Conservation (phyloP, 2,888 invertebrate species). For the Ypsolopha sequella region DNA sequence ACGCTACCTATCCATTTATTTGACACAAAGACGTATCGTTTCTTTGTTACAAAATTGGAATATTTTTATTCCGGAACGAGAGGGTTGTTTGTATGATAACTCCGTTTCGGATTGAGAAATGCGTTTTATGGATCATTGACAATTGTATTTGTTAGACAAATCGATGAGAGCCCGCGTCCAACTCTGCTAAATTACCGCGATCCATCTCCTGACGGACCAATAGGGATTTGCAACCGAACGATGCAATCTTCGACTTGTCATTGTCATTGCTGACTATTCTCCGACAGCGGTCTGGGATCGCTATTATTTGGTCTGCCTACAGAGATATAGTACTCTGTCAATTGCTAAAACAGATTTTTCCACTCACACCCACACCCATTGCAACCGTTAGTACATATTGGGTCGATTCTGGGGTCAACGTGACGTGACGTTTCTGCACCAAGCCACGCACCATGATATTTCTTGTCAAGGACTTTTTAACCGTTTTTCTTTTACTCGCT, state of each 20-base stretch:
- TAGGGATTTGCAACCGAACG: constrained; percentile 41
- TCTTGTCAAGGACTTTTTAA: too few relatives aligned
- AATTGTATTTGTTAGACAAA: constrained; percentile 32
- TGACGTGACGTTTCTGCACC: too few relatives aligned
- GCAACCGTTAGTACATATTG: too few relatives aligned
- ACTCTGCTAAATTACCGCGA: constrained; percentile 52
- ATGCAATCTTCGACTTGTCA: constrained; percentile 62
- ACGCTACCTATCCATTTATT: background rate
- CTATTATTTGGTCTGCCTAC: too few relatives aligned
- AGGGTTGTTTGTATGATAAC: constrained; percentile 22
- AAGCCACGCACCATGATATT: too few relatives aligned
- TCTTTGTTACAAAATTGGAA: constrained; percentile 4
- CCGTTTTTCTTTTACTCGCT: too few relatives aligned
- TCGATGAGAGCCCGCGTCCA: constrained; percentile 28
- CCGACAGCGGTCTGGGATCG: background rate
- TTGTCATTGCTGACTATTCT: constrained; percentile 27
- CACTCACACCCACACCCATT: too few relatives aligned
- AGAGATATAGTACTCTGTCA: too few relatives aligned
- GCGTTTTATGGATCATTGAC: constrained; percentile 33
- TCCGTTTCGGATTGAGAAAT: constrained; percentile 28
- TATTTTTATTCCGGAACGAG: constrained; percentile 8
- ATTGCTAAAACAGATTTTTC: too few relatives aligned
- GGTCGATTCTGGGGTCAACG: too few relatives aligned
- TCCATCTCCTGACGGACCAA: constrained; percentile 43
- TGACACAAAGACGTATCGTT: background rate